These are phyloP conservation scores for Ornithoptera alexandrae DNA, from an alignment of 2,888 invertebrate genomes.

Conservation along the genomic window DNA sequence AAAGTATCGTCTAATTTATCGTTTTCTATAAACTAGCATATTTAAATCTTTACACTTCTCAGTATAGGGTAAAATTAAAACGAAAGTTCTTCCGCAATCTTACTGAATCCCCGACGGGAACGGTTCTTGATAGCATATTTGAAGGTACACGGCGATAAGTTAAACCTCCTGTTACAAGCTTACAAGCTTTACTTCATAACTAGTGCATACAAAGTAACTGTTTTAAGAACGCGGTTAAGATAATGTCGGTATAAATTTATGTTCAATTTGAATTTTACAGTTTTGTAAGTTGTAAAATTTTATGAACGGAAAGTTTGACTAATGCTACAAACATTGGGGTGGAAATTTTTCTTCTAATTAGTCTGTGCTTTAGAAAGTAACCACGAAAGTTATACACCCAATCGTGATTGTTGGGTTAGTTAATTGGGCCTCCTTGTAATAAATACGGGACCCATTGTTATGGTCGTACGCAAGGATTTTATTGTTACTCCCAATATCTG, in stretches of 20 bases:
- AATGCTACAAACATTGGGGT: constrained; percentile 30
- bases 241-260: constrained; percentile 55
- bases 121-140: constrained; percentile 17
- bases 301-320: constrained; percentile 42
- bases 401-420: constrained; percentile 24
- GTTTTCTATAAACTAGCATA: too few species aligned
- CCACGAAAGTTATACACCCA: constrained; percentile 33
- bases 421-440: constrained; percentile 29
- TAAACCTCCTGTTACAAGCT: constrained; percentile 14
- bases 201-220: constrained; percentile 44
- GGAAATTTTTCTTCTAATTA: constrained; percentile 37
- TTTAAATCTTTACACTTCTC: neutral
- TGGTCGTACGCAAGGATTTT: constrained; percentile 25
- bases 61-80: neutral
- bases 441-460: constrained; percentile 25
- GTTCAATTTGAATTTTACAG: constrained; percentile 57
- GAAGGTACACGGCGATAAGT: constrained; percentile 29
- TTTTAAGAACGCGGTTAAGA: constrained; percentile 44
- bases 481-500: constrained; percentile 25
- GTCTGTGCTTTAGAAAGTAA: constrained; percentile 32
- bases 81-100: constrained; percentile 8
- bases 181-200: constrained; percentile 31
- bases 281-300: constrained; percentile 52
- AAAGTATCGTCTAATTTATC: too few species aligned
- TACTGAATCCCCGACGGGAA: constrained; percentile 6